phyloP scores from a whole-genome alignment of 2,888 invertebrate species.

The Proisotoma minuta region DNA sequence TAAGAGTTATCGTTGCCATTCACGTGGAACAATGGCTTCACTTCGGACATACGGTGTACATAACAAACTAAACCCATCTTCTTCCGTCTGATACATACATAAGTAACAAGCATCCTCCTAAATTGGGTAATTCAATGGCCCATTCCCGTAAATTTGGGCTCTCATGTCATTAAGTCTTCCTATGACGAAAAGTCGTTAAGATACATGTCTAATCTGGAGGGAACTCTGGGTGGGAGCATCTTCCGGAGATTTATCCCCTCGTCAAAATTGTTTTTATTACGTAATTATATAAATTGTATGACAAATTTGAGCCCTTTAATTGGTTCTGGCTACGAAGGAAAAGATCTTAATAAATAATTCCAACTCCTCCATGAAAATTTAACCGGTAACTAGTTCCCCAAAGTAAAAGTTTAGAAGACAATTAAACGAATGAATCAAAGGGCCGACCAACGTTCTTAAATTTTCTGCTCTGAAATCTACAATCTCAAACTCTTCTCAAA shows the following conservation, averaged over 20 bases:
- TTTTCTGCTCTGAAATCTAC: constrained; percentile 31
- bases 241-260: background rate
- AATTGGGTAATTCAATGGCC: constrained; percentile 6
- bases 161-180: background rate
- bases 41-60: constrained; percentile 5
- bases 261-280: too few relatives aligned
- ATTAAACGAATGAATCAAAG: constrained; percentile 46
- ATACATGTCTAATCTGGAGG: background rate
- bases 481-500: constrained; percentile 30
- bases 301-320: background rate
- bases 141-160: background rate
- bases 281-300: too few relatives aligned
- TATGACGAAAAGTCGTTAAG: constrained; percentile 5
- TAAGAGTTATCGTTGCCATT: constrained; percentile 14
- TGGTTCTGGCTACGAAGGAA: background rate
- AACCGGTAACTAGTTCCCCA: constrained; percentile 23
- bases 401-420: constrained; percentile 43
- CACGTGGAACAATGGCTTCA: constrained; percentile 3
- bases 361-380: constrained; percentile 43
- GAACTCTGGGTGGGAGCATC: background rate
- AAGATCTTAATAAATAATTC: constrained; percentile 39
- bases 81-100: background rate
- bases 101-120: background rate
- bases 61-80: background rate
- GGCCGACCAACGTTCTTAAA: constrained; percentile 42